phyloP scores from a whole-genome alignment of 1,140 invertebrate species.

The Dendroctonus ponderosae region DNA sequence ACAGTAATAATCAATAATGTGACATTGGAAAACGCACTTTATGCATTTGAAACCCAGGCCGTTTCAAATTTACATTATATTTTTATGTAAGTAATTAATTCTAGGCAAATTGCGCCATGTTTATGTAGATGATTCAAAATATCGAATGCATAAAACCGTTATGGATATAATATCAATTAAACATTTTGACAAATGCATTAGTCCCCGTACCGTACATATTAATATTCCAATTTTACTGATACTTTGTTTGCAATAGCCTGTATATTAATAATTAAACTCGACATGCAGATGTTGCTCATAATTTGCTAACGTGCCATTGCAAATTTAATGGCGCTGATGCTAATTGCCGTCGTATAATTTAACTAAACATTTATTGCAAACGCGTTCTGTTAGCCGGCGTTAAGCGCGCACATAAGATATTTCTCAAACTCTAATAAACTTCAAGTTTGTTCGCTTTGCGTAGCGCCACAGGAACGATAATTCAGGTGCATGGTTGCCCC shows the following conservation, averaged over 20 bases:
- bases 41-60: too few species aligned
- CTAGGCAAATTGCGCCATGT: not conserved
- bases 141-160: slow-evolving; percentile 7
- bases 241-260: slow-evolving; percentile 1
- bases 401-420: not conserved
- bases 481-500: slow-evolving; percentile 5
- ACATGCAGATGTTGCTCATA: not conserved
- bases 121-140: slow-evolving; percentile 1
- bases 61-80: not conserved
- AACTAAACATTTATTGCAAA: too few species aligned
- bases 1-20: too few species aligned
- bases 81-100: slow-evolving; percentile 2
- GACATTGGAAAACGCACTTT: too few species aligned
- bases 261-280: slow-evolving; percentile 2
- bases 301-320: not conserved
- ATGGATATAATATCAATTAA: slow-evolving; percentile 10
- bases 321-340: too few species aligned
- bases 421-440: slow-evolving; percentile 18
- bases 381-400: too few species aligned
- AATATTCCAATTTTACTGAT: slow-evolving; percentile 1
- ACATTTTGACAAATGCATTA: slow-evolving; percentile 14
- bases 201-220: not conserved
- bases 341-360: too few species aligned
- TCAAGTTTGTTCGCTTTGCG: slow-evolving; percentile 9
- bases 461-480: slow-evolving; percentile 12